A percentile compares a stretch with the other conserved stretches of the same genome.
phyloP scores from a whole-genome alignment of 2,113 vertebrate genomes.

The Ornithorhynchus anatinus region DNA sequence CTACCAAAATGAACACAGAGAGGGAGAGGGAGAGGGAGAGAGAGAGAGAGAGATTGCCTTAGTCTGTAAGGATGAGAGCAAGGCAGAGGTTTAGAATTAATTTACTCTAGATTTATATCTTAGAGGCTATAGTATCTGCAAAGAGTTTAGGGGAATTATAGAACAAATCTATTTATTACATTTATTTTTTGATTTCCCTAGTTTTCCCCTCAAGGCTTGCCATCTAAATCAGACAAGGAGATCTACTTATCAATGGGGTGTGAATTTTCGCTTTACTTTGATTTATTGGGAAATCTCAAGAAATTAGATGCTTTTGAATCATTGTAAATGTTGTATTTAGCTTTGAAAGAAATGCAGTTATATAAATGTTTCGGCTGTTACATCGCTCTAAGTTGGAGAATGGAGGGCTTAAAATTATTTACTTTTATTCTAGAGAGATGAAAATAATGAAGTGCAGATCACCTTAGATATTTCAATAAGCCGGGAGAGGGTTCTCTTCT shows the following conservation, averaged over 20 bases:
- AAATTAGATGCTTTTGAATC: not conserved
- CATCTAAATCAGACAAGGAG: no score
- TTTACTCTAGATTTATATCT: slow-evolving; percentile 49
- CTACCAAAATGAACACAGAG: slow-evolving; percentile 14
- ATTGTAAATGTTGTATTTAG: not conserved
- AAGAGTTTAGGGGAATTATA: not conserved
- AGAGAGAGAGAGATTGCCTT: no score
- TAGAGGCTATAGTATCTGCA: slow-evolving; percentile 4
- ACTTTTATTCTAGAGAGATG: fast-evolving
- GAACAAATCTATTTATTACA: no score
- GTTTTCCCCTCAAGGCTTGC: no score
- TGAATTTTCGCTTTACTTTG: fast-evolving
- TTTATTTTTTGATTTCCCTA: no score
- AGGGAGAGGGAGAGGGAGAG: not conserved
- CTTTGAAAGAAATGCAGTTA: fast-evolving
- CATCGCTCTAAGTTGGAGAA: no score
- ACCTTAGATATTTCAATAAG: not conserved
- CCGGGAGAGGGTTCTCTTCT: no score
- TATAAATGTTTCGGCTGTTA: fast-evolving
- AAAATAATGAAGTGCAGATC: fast-evolving
- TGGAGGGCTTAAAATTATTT: not conserved
- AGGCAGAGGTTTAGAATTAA: slow-evolving; percentile 39
- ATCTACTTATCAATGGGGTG: fast-evolving
- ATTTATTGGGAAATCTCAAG: not conserved
- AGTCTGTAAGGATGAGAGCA: slow-evolving; percentile 33